Conservation (phyloP, 2,888 invertebrate species). For the Hypsopygia costalis region DNA sequence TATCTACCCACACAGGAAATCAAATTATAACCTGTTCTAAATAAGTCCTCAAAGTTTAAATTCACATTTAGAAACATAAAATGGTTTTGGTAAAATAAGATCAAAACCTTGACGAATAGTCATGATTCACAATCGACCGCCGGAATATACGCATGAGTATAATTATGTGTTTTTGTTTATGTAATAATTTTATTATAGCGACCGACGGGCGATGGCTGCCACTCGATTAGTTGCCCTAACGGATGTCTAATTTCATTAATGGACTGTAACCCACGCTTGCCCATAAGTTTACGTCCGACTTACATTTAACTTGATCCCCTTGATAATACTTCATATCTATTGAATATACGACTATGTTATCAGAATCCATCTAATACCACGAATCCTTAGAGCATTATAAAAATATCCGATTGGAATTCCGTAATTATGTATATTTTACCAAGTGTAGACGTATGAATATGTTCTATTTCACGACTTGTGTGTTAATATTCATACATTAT, state of each 20-base stretch:
- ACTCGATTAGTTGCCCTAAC: slow-evolving; percentile 12
- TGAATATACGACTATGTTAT: slow-evolving; percentile 8
- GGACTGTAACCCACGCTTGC: slow-evolving; percentile 22
- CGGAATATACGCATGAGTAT: no score
- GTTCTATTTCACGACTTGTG: slow-evolving; percentile 39
- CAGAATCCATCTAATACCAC: slow-evolving; percentile 3
- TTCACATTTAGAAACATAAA: no score
- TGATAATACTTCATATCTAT: slow-evolving; percentile 13
- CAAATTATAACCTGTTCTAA: not conserved
- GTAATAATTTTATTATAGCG: slow-evolving; percentile 5
- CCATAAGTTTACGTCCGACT: slow-evolving; percentile 16
- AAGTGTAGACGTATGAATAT: slow-evolving; percentile 34
- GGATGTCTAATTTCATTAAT: slow-evolving; percentile 28
- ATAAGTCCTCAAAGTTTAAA: no score
- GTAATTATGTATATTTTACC: slow-evolving; percentile 28
- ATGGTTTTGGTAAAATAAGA: no score
- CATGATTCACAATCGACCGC: no score
- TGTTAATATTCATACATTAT: slow-evolving; percentile 68
- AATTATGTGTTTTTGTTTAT: no score
- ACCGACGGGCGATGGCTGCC: not conserved
- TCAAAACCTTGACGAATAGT: no score
- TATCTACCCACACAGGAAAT: slow-evolving; percentile 10
- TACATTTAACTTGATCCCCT: slow-evolving; percentile 16
- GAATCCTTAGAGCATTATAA: not conserved
- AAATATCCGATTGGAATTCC: no score